Evolutionary conservation across 2,888 invertebrate genomes (phyloP).

Genomic region (Lycia hirtaria): DNA sequence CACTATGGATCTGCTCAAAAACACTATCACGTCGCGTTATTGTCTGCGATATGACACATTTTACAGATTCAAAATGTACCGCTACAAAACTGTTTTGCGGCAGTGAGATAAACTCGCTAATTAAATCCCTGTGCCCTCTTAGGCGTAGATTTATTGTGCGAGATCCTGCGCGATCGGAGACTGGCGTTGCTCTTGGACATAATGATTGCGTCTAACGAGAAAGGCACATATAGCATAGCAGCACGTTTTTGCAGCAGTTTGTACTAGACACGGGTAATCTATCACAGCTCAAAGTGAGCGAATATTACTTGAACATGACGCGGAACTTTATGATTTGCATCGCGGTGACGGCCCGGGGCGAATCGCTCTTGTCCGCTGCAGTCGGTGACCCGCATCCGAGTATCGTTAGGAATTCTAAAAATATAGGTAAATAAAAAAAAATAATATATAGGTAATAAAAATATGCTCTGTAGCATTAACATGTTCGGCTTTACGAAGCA

Average conservation of each 20-base stretch:
- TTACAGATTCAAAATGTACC: slow-evolving; percentile 27
- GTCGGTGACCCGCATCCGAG: slow-evolving; percentile 26
- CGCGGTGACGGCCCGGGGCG: slow-evolving; percentile 28
- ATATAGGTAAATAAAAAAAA: too few relatives aligned
- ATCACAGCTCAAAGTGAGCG: slow-evolving; percentile 59
- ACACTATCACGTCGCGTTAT: slow-evolving; percentile 44
- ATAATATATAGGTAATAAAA: too few relatives aligned
- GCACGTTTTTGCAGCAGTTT: slow-evolving; percentile 55
- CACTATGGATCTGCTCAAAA: slow-evolving; percentile 55
- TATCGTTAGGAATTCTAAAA: slow-evolving; percentile 29
- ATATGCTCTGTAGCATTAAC: too few relatives aligned
- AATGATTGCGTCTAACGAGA: slow-evolving; percentile 32
- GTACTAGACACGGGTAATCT: slow-evolving; percentile 61
- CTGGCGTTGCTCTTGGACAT: slow-evolving; percentile 17
- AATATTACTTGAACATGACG: slow-evolving; percentile 46
- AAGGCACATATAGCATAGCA: slow-evolving; percentile 26
- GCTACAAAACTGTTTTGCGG: slow-evolving; percentile 22
- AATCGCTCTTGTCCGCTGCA: slow-evolving; percentile 33
- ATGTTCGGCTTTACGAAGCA: too few relatives aligned
- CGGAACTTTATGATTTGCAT: slow-evolving; percentile 52
- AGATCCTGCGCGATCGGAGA: slow-evolving; percentile 23
- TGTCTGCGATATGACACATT: slow-evolving; percentile 36
- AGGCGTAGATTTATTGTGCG: slow-evolving; percentile 20
- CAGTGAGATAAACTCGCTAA: slow-evolving; percentile 24
- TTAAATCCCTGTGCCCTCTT: slow-evolving; percentile 20